Evolutionary conservation across 2,888 invertebrate genomes (phyloP).

Genomic region (Encarsia formosa): DNA sequence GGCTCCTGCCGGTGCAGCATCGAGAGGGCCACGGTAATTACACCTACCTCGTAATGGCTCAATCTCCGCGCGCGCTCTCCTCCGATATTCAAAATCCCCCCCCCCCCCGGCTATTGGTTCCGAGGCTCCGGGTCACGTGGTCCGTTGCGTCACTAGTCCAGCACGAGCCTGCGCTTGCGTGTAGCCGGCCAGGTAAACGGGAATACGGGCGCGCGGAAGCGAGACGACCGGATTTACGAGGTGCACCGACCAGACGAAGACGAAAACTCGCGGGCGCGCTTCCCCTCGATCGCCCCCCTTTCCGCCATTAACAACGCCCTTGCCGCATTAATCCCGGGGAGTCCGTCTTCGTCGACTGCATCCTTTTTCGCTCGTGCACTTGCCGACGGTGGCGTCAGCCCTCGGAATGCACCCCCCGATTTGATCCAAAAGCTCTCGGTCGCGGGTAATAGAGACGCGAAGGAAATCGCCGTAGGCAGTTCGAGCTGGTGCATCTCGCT

Average conservation of each 20-base stretch:
- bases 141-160: conserved; percentile 37
- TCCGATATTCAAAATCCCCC: conserved; percentile 39
- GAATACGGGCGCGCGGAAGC: no score
- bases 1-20: conserved; percentile 51
- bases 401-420: no score
- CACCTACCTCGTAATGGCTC: conserved; percentile 51
- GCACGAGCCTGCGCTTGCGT: conserved; percentile 6
- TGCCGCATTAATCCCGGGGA: conserved; percentile 50
- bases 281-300: conserved; percentile 31
- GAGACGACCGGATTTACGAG: conserved; percentile 1
- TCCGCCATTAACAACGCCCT: conserved; percentile 52
- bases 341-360: conserved; percentile 29
- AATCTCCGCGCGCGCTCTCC: conserved; percentile 49
- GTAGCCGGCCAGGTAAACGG: no score
- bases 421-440: no score
- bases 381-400: no score
- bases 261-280: conserved; percentile 5
- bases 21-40: conserved; percentile 51
- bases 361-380: conserved; percentile 1
- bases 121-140: conserved; percentile 31
- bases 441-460: no score
- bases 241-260: conserved; percentile 8
- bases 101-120: conserved; percentile 6
- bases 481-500: conserved; percentile 23
- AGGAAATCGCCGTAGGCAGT: no score